Percentiles rank a stretch among this genome's conserved stretches.
These are phyloP conservation scores for Falco rusticolus DNA, from an alignment of 2,797 vertebrate genomes.

Conservation along the genomic window DNA sequence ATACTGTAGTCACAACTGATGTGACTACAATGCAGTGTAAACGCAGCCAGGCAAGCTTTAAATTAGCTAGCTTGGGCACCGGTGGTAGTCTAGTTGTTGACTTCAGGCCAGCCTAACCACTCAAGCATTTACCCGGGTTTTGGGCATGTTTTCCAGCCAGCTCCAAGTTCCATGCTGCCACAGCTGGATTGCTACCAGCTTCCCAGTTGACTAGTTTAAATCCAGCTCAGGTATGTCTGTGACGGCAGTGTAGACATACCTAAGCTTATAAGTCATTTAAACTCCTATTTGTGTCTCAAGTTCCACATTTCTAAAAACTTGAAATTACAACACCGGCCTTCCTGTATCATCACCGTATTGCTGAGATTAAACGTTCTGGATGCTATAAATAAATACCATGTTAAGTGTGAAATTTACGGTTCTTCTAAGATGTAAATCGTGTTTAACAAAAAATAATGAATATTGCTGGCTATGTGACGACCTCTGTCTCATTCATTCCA, in stretches of 20 bases:
- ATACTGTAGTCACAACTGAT: neutral
- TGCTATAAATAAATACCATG: neutral
- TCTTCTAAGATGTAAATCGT: neutral
- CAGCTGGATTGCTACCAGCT: neutral
- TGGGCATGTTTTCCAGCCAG: neutral
- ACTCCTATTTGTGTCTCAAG: neutral
- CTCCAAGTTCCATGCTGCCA: neutral
- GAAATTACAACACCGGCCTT: neutral
- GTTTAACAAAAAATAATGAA: slow-evolving; percentile 9
- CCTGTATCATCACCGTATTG: neutral
- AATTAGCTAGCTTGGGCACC: neutral
- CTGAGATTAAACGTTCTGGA: neutral
- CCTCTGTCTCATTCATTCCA: neutral
- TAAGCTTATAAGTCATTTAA: slow-evolving; percentile 2
- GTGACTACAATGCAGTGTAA: neutral
- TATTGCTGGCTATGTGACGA: neutral
- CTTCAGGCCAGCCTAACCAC: slow-evolving; percentile 7
- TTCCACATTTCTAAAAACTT: neutral
- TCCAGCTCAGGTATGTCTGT: slow-evolving; percentile 8
- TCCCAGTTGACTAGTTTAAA: neutral
- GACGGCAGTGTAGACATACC: neutral
- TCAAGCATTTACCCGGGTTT: neutral
- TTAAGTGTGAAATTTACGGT: neutral
- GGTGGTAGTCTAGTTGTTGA: neutral
- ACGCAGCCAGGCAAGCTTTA: neutral